Conservation (phyloP, 2,797 vertebrate genomes). For the Cyclopterus lumpus region DNA sequence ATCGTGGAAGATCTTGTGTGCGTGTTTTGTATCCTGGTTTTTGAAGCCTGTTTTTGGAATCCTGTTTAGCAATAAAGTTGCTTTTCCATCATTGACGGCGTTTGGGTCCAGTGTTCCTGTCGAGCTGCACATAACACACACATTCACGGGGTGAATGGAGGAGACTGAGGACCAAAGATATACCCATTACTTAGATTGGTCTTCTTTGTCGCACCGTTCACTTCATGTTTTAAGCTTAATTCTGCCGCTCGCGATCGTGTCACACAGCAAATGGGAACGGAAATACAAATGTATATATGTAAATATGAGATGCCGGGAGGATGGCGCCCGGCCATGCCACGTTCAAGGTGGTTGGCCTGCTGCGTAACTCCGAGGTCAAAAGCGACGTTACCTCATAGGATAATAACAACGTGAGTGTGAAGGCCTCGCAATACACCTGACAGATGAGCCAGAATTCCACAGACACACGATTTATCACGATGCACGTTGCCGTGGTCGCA, state of each 20-base stretch:
- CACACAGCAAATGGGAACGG: slow-evolving; percentile 23
- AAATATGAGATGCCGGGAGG: slow-evolving; percentile 40
- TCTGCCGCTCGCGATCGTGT: slow-evolving; percentile 2
- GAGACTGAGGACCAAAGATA: not conserved
- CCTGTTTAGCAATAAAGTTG: no score
- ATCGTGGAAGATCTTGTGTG: no score
- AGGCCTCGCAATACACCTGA: slow-evolving; percentile 35
- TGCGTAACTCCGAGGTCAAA: no score
- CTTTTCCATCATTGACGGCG: no score
- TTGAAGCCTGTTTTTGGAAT: no score
- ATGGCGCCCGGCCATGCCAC: not conserved
- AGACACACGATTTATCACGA: not conserved
- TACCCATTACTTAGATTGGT: not conserved
- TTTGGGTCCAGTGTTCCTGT: no score
- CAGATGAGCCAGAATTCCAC: slow-evolving; percentile 23
- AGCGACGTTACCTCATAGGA: no score
- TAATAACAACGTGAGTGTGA: not conserved
- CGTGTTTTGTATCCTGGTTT: no score
- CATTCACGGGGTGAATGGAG: slow-evolving; percentile 1
- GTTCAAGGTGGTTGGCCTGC: no score
- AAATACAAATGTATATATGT: no score
- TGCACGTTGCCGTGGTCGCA: slow-evolving; percentile 22
- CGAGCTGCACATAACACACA: no score
- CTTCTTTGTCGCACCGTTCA: not conserved
- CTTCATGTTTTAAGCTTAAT: slow-evolving; percentile 8